phyloP scores from a whole-genome alignment of 2,113 vertebrate genomes.

The Theristicus caerulescens region DNA sequence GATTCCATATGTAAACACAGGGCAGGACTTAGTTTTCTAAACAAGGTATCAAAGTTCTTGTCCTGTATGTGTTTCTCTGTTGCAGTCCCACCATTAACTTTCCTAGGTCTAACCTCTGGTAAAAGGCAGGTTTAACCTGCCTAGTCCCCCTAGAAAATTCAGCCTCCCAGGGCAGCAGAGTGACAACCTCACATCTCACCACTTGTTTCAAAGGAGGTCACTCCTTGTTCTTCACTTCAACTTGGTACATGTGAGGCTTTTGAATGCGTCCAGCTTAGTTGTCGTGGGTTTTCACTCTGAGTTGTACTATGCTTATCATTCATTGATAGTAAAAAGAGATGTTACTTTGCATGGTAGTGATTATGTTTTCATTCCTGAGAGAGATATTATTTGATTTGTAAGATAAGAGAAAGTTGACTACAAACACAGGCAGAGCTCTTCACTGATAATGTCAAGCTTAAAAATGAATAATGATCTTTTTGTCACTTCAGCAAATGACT shows the following conservation, averaged over 20 bases:
- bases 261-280: not conserved
- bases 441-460: not conserved
- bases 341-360: not conserved
- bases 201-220: fast-evolving
- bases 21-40: not conserved
- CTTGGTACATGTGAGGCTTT: not conserved
- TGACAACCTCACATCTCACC: not conserved
- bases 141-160: not conserved
- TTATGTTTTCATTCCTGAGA: not conserved
- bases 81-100: not conserved
- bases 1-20: not conserved
- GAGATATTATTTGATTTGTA: not conserved
- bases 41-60: not conserved
- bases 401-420: not conserved
- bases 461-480: not conserved
- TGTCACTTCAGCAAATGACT: not conserved
- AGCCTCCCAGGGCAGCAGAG: not conserved
- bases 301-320: not conserved
- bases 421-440: not conserved
- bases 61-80: not conserved
- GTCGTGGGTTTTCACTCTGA: not conserved
- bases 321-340: not conserved
- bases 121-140: not conserved
- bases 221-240: not conserved
- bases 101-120: not conserved